Evolutionary conservation across 2,888 invertebrate species (phyloP).

Genomic region (Xestobium rufovillosum): DNA sequence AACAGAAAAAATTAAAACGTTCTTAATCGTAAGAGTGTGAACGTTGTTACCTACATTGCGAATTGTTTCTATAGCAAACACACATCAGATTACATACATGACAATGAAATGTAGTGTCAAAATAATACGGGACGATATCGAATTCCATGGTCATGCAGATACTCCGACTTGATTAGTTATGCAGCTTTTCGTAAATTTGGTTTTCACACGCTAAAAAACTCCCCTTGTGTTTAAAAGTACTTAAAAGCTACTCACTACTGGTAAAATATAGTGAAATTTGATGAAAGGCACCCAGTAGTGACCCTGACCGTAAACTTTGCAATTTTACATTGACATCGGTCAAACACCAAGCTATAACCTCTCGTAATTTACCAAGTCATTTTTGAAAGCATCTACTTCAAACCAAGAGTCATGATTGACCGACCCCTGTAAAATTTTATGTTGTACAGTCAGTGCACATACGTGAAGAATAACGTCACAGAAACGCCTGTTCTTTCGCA

Average conservation of each 20-base stretch:
- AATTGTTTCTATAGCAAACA: too few species aligned
- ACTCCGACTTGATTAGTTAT: too few species aligned
- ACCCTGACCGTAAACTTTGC: conserved; percentile 42
- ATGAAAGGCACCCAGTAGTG: conserved; percentile 42
- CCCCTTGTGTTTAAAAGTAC: too few species aligned
- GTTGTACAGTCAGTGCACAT: conserved; percentile 43
- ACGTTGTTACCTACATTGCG: conserved; percentile 1
- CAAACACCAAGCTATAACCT: conserved; percentile 19
- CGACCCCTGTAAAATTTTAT: conserved; percentile 30
- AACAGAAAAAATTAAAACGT: conserved; percentile 43
- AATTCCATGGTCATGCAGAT: too few species aligned
- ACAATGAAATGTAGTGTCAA: too few species aligned
- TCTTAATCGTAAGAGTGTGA: conserved; percentile 22
- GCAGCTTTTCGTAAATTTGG: too few species aligned
- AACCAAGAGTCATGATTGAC: conserved; percentile 23
- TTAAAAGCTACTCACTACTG: conserved; percentile 45
- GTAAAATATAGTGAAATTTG: conserved; percentile 39
- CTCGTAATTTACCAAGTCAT: conserved; percentile 4
- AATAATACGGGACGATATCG: too few species aligned
- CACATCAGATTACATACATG: too few species aligned
- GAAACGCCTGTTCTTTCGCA: conserved; percentile 77
- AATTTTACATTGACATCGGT: conserved; percentile 34
- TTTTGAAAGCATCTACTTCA: conserved; percentile 1
- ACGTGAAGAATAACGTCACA: conserved; percentile 81
- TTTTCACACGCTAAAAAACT: too few species aligned